Percentiles rank a stretch among this genome's conserved stretches.
Conservation (phyloP, 2,797 vertebrate species). For the Channallabes apus region DNA sequence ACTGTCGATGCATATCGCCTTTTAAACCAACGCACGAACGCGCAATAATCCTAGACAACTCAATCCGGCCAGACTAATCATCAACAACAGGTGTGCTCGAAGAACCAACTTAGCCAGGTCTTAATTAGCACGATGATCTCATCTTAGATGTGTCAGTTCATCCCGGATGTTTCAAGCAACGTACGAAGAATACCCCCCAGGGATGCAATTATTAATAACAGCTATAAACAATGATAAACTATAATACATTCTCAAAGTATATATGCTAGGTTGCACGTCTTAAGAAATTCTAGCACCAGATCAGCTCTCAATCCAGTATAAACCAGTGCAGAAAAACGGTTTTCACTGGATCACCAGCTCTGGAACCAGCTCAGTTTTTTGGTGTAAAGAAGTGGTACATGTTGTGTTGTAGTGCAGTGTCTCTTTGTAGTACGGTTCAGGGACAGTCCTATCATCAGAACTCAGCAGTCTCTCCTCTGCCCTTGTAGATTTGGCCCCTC, state of each 20-base stretch:
- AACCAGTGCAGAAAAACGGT: neutral
- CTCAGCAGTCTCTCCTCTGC: constrained; percentile 40
- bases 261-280: neutral
- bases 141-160: too few species aligned
- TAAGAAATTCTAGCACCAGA: neutral
- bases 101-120: too few species aligned
- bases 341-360: neutral
- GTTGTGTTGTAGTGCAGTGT: constrained; percentile 16
- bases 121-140: too few species aligned
- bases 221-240: neutral
- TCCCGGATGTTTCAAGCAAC: too few species aligned
- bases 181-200: too few species aligned
- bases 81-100: too few species aligned
- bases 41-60: too few species aligned
- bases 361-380: neutral
- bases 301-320: neutral
- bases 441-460: constrained; percentile 34
- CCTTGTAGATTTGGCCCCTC: constrained; percentile 51
- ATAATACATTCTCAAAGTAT: neutral
- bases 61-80: too few species aligned
- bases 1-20: too few species aligned
- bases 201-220: neutral
- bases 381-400: neutral
- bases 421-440: constrained; percentile 23
- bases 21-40: too few species aligned